These are phyloP conservation scores for Calyptommatus sinebrachiatus DNA, from an alignment of 2,113 vertebrate species.

Conservation along the genomic window DNA sequence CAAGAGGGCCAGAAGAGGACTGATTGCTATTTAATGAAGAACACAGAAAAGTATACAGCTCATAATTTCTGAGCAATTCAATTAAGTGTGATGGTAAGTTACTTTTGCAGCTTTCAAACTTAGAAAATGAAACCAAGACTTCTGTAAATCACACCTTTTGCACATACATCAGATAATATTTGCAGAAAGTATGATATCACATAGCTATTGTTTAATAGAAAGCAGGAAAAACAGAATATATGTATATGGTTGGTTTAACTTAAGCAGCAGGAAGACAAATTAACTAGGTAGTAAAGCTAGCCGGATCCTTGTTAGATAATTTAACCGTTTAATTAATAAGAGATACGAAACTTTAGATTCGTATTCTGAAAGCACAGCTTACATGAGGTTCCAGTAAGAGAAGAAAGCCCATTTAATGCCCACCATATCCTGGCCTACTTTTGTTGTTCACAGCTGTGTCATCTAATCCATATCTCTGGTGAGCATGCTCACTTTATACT, in stretches of 20 bases:
- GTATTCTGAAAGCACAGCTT: conserved; percentile 41
- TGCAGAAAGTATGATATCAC: not conserved
- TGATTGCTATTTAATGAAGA: too few relatives aligned
- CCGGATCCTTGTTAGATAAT: conserved; percentile 8
- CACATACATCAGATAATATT: not conserved
- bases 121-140: not conserved
- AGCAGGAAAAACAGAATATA: not conserved
- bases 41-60: not conserved
- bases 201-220: not conserved
- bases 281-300: conserved; percentile 11
- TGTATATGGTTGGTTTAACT: not conserved
- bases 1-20: too few relatives aligned
- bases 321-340: not conserved
- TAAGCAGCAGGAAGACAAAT: not conserved
- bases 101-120: not conserved
- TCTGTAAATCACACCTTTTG: not conserved
- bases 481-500: conserved; percentile 88
- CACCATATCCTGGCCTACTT: conserved; percentile 51
- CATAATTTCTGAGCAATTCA: not conserved
- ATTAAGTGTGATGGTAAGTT: not conserved
- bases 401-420: conserved; percentile 57
- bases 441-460: conserved; percentile 34
- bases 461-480: conserved; percentile 56
- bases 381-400: conserved; percentile 35
- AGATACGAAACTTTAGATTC: conserved; percentile 31